Base-by-base conservation (phyloP, 2,888 invertebrate genomes). In the Cynaeus angustus region DNA sequence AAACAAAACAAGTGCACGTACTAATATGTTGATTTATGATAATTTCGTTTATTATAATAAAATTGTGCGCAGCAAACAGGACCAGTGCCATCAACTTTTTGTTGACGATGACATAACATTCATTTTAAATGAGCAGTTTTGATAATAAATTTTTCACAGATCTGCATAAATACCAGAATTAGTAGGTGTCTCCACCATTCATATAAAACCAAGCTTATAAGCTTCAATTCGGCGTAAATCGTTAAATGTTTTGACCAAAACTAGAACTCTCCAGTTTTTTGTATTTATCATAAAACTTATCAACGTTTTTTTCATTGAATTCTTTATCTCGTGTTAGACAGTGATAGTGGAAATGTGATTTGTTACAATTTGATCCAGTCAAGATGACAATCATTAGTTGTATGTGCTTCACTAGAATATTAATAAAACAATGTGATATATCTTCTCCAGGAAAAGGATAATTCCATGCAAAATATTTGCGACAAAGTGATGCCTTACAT, bases 371-470 rank as follows among this genome's bases (percentile, higher is more conserved):
- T 4, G 9, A 8, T 37, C n/a, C n/a, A n/a, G 41, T 4, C 41
- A 41, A 30, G 10, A 9, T 33, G 43, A 28, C 64, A 53, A 64
- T 64, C 64, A 14, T 64, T 53, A 53, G 64, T 64, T 53, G 48
- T 30, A 28, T 14, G 52, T 33, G 12, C 16, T 16, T 3, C 0
- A 3, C 3, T 26, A 30, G 16, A 50, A 8, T 10, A 30, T 33
- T 41, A 33, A 53, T 13, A 14, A n/a, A 9, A 10, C 33, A 12
- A 14, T 21, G 46, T 53, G 45, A 33, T 48, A n/a, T 21, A 21
- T 10, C 37, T 58, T 64, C 53, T 65, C 61, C 43, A 73, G 73
- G 62, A 66, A 46, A 53, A 52, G 37, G 58, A 59, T 41, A 56
- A 16, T 48, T 55, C 52, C n/a, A 58, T 50, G 37, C 48, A 46